Base-by-base conservation (phyloP, 2,113 vertebrate species). In the Verasper variegatus region DNA sequence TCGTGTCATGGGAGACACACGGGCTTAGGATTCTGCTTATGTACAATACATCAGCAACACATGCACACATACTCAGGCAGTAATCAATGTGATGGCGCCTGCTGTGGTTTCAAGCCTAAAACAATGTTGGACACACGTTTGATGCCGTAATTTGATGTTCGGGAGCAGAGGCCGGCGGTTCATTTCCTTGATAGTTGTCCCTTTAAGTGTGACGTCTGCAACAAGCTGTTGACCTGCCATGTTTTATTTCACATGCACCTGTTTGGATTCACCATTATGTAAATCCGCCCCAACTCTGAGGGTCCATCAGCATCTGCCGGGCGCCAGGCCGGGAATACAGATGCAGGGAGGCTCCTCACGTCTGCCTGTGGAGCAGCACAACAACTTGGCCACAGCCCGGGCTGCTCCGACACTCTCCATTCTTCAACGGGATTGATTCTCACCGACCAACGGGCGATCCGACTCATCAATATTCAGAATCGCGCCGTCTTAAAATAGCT, bases 361-460 rank as follows among this genome's bases (percentile, higher is more conserved):
- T 91, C 73, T 40, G 52, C 71, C 59, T 77, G 71, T 83, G 81
- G 72, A 84, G 86, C 70, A 74, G 78, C 85, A 89, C 78, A 90
- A 88, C 86, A 82, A 88, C 78, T 80, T 80, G 87, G 80, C 89
- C 74, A 59, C 82, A 59, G 81, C 83, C 76, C 35, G 70, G 68
- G 81, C 76, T 71, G 86, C 76, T 66, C 51, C 65, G 82, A 88
- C 89, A 86, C 82, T 76, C 27, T 57, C 67, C 82, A 88, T 91
- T 88, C 81, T 89, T 92, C 89, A 91, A 71, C 79, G 55, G 80
- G 89, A 92, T 89, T 91, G 91, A 93, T 92, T 91, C 74, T 83
- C 77, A 73, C 81, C 80, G 84, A 86, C 76, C 82, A 35, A 80
- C 65, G 76, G 11, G 76, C 83, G 86, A 86, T 88, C 83, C 78